Percentiles rank a stretch among this genome's conserved stretches.
These are phyloP conservation scores for Tetheella fluctuosa DNA, from an alignment of 2,888 invertebrate genomes.

Conservation along the genomic window DNA sequence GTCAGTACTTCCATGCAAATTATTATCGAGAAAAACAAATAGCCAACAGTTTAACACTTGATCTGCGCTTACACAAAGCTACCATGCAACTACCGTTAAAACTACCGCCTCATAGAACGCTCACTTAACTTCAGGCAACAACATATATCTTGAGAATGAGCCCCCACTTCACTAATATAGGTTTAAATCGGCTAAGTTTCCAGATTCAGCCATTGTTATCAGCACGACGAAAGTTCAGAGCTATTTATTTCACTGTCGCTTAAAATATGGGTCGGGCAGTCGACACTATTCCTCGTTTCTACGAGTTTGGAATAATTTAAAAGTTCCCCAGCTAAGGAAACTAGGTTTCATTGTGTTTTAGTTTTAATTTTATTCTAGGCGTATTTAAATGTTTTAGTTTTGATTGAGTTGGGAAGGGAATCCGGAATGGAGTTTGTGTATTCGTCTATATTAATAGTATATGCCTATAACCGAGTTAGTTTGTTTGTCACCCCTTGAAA, in stretches of 20 bases:
- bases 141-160: slow-evolving; percentile 41
- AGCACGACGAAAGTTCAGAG: slow-evolving; percentile 25
- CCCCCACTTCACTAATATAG: slow-evolving; percentile 25
- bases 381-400: slow-evolving; percentile 8
- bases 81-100: slow-evolving; percentile 38
- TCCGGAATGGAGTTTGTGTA: not conserved
- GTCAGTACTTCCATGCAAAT: not conserved
- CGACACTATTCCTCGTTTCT: not conserved
- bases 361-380: slow-evolving; percentile 4
- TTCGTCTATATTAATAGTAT: too few relatives aligned
- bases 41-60: slow-evolving; percentile 4
- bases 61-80: slow-evolving; percentile 22
- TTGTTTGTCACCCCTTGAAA: too few relatives aligned
- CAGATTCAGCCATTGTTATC: slow-evolving; percentile 34
- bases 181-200: slow-evolving; percentile 47
- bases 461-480: too few relatives aligned
- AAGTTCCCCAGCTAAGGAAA: not conserved
- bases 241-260: slow-evolving; percentile 5
- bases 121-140: slow-evolving; percentile 53
- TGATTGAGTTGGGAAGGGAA: not conserved
- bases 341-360: not conserved
- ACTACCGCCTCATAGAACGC: slow-evolving; percentile 37
- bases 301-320: slow-evolving; percentile 4
- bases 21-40: too few relatives aligned
- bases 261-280: slow-evolving; percentile 6